Percentiles rank a stretch among this genome's conserved stretches.
Conservation (phyloP, 2,113 vertebrate species). For the Thinocorus orbignyianus region DNA sequence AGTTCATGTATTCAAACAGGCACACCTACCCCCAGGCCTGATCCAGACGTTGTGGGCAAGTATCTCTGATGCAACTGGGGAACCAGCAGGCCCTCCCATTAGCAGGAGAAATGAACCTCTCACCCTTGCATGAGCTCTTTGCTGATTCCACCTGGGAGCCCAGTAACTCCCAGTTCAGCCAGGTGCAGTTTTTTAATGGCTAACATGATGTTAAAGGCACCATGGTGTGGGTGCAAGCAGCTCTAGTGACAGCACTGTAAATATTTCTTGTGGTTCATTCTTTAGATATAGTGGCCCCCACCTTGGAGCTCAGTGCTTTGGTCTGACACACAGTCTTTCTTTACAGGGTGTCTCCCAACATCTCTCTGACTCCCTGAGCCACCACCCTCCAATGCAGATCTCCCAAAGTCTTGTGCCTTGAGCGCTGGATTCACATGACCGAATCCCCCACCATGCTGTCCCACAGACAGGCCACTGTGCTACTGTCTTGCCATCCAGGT, state of each 20-base stretch:
- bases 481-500: not conserved
- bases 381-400: not conserved
- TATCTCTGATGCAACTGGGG: not conserved
- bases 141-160: not conserved
- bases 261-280: not conserved
- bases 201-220: not conserved
- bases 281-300: not conserved
- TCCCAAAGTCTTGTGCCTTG: not conserved
- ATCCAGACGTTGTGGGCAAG: not conserved
- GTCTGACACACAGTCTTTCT: not conserved
- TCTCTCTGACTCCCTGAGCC: not conserved
- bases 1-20: not conserved
- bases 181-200: not conserved
- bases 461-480: not conserved
- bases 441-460: not conserved
- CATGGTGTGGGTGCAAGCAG: not conserved
- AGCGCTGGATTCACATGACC: not conserved
- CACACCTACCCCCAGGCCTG: slow-evolving; percentile 13
- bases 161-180: not conserved
- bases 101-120: not conserved
- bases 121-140: not conserved
- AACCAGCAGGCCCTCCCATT: fast-evolving
- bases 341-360: not conserved
- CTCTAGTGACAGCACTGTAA: not conserved
- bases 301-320: not conserved